Conservation (phyloP, 30 jellyfish, hydroid and myxozoan species). For the Catostylus mosaicus region DNA sequence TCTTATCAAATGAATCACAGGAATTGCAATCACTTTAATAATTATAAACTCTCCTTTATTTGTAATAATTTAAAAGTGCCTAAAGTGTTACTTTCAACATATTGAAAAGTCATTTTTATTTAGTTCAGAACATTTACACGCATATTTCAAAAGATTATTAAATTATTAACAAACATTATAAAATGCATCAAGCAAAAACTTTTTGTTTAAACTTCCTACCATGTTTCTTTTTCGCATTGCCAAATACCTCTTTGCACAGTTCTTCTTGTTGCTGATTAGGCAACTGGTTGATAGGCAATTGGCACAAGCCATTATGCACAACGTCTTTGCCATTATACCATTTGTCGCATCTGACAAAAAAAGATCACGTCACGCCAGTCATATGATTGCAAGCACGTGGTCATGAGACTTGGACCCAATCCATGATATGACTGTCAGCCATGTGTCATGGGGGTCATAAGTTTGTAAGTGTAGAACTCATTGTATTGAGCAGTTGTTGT, state of each 20-base stretch:
- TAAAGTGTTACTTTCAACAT: background rate
- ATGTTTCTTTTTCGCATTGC: conserved; percentile 4
- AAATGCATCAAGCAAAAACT: background rate
- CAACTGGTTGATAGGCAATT: background rate
- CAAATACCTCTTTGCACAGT: conserved; percentile 6
- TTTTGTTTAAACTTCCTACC: background rate
- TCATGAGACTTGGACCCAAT: no score
- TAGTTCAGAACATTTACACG: no score
- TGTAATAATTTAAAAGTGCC: background rate
- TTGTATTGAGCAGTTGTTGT: no score
- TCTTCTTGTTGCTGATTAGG: background rate
- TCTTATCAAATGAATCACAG: no score
- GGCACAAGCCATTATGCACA: background rate
- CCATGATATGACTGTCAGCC: no score
- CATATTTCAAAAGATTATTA: background rate
- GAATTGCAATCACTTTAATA: no score
- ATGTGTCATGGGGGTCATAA: no score
- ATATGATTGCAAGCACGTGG: no score
- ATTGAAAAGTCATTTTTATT: no score
- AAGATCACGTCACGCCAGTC: no score
- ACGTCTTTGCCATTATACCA: conserved; percentile 12
- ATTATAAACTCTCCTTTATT: background rate
- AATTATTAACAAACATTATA: background rate
- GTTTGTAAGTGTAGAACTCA: no score
- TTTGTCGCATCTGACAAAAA: background rate